Conservation (phyloP, 2,888 invertebrate genomes). For the Sisyra terminalis region DNA sequence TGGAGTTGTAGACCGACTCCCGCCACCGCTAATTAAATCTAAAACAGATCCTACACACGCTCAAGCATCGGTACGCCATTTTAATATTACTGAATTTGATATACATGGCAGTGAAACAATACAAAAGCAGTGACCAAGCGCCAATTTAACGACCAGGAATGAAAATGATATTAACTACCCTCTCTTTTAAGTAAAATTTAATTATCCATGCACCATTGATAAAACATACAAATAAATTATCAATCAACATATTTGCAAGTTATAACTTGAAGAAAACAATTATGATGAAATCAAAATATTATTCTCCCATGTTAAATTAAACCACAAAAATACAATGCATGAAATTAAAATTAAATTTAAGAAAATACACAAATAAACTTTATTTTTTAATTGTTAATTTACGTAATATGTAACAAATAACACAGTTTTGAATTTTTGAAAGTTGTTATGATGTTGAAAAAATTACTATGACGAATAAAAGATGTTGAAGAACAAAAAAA, state of each 20-base stretch:
- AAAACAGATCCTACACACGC: conserved; percentile 33
- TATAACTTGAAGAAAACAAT: not conserved
- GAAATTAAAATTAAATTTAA: no score
- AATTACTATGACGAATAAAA: no score
- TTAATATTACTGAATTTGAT: not conserved
- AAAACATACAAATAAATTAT: not conserved
- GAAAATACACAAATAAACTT: no score
- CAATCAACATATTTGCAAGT: not conserved
- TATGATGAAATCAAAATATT: not conserved
- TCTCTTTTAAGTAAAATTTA: not conserved
- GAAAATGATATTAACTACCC: no score
- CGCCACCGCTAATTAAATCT: conserved; percentile 52
- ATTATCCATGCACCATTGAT: not conserved
- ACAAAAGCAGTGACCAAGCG: conserved; percentile 2
- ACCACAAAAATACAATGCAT: no score
- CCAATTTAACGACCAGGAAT: not conserved
- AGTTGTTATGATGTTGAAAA: no score
- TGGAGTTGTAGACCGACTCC: conserved; percentile 69
- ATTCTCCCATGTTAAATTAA: not conserved
- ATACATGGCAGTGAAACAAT: not conserved
- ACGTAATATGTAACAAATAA: no score
- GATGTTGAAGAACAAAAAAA: no score
- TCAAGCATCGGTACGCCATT: conserved; percentile 1
- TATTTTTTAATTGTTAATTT: no score
- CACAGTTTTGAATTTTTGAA: no score